Evolutionary conservation across 2,797 vertebrate species (phyloP).

Genomic region (Micrastur ruficollis): DNA sequence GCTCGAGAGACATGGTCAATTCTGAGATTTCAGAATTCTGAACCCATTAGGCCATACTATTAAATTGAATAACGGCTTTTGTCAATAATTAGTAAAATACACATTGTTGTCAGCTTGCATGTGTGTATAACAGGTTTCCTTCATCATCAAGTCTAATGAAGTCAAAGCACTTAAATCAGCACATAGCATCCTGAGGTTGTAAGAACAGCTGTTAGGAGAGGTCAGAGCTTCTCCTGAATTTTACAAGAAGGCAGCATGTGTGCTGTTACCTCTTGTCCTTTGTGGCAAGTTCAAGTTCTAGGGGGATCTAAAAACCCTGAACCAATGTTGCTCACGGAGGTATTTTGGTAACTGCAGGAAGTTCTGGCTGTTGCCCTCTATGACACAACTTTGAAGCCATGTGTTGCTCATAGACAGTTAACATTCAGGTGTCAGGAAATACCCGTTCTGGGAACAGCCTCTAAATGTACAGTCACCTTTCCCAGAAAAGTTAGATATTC

Average conservation of each 20-base stretch:
- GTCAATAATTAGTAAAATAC: not conserved
- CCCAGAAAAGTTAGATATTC: constrained; percentile 9
- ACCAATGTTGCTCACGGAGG: not conserved
- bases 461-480: not conserved
- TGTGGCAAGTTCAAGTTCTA: constrained; percentile 40
- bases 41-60: not conserved
- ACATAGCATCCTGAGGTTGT: constrained; percentile 7
- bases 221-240: constrained; percentile 47
- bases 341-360: constrained; percentile 58
- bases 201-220: constrained; percentile 24
- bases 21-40: not conserved
- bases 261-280: constrained; percentile 51
- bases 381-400: constrained; percentile 32
- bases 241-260: constrained; percentile 23
- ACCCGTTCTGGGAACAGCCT: not conserved
- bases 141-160: not conserved
- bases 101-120: not conserved
- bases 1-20: not conserved
- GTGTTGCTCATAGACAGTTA: not conserved
- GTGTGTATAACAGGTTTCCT: not conserved
- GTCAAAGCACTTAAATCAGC: constrained; percentile 18
- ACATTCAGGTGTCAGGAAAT: constrained; percentile 49
- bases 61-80: not conserved
- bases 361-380: constrained; percentile 40
- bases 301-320: not conserved